Percentiles rank a stretch among this genome's conserved stretches.
These are phyloP conservation scores for Drosophila helvetica DNA, from an alignment of 2,888 invertebrate species.

Conservation along the genomic window DNA sequence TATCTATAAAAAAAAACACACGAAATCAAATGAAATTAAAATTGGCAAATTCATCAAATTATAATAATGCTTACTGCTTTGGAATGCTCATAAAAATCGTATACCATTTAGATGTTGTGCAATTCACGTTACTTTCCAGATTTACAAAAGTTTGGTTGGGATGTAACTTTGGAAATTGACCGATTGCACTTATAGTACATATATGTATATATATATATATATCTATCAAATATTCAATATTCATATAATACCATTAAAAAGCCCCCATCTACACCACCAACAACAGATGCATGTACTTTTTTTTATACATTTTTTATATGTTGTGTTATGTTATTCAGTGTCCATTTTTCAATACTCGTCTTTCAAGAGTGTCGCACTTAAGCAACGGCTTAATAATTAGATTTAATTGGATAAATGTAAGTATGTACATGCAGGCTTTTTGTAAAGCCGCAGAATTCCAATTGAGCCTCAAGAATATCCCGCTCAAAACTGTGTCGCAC, in stretches of 20 bases:
- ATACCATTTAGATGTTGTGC: background rate
- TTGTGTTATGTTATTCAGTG: no score
- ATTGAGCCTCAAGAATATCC: background rate
- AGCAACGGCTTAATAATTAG: background rate
- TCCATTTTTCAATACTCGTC: background rate
- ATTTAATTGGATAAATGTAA: no score
- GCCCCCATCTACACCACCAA: background rate
- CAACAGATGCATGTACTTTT: constrained; percentile 44
- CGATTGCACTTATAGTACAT: constrained; percentile 11
- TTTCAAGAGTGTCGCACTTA: background rate
- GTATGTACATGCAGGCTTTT: no score
- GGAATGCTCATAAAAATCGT: constrained; percentile 30
- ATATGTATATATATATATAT: background rate
- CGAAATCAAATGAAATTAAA: constrained; percentile 12
- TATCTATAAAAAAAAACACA: background rate
- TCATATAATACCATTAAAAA: background rate
- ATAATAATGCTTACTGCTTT: constrained; percentile 45
- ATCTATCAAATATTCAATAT: background rate
- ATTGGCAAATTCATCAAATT: constrained; percentile 42
- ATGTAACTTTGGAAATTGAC: constrained; percentile 21
- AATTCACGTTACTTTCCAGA: constrained; percentile 17
- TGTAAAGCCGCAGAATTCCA: background rate
- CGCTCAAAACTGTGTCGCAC: background rate
- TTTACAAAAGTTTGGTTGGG: background rate
- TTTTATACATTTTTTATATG: no score